A percentile compares a stretch with the other conserved stretches of the same genome.
phyloP scores from a whole-genome alignment of 2,888 invertebrate genomes.

The Brachyopa scutellaris region DNA sequence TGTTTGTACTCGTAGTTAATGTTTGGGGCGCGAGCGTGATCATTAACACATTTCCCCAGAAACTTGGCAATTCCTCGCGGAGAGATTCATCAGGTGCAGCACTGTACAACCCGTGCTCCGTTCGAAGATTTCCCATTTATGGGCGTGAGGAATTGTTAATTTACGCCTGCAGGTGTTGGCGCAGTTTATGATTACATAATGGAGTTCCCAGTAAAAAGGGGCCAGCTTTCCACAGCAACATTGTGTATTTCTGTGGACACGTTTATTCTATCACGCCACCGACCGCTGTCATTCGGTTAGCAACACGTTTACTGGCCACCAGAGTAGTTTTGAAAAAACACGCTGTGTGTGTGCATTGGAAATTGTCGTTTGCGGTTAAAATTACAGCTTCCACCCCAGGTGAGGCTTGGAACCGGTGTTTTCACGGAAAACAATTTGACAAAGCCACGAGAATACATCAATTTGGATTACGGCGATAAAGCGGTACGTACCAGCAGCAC shows the following conservation, averaged over 20 bases:
- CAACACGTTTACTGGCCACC: conserved; percentile 36
- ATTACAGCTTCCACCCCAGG: conserved; percentile 38
- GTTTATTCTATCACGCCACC: conserved; percentile 30
- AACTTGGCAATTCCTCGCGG: conserved; percentile 56
- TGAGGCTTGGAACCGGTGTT: conserved; percentile 1
- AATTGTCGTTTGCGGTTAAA: conserved; percentile 54
- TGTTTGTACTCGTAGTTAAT: conserved; percentile 11
- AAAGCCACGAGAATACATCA: conserved; percentile 56
- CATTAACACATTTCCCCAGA: conserved; percentile 71
- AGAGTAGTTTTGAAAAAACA: conserved; percentile 20
- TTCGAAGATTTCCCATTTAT: conserved; percentile 30
- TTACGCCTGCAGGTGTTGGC: conserved; percentile 53
- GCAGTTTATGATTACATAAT: conserved; percentile 56
- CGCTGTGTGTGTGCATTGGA: neutral
- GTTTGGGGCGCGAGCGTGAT: conserved; percentile 63
- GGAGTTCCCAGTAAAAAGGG: no score
- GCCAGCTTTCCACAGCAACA: conserved; percentile 18
- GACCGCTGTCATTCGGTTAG: conserved; percentile 1
- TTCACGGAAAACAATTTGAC: conserved; percentile 68
- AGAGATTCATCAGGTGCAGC: conserved; percentile 1
- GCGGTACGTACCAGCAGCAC: neutral
- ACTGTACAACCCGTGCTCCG: no score
- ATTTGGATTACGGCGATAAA: conserved; percentile 53
- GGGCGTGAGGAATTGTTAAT: conserved; percentile 32
- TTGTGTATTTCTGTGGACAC: conserved; percentile 14